phyloP scores from a whole-genome alignment of 2,888 invertebrate species.

The Conistra vaccinii region DNA sequence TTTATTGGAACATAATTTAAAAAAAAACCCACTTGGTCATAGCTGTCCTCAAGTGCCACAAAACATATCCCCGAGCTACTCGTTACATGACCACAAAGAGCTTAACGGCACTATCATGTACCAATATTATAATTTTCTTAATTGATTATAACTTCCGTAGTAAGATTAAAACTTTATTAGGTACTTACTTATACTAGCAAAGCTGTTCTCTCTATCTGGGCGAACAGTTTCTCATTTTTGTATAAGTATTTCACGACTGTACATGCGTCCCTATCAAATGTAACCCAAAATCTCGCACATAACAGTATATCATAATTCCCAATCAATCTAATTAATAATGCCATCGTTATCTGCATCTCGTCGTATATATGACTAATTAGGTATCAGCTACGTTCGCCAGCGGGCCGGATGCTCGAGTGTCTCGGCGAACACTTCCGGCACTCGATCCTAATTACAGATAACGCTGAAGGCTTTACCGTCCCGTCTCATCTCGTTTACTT shows the following conservation, averaged over 20 bases:
- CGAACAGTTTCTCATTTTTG: background rate
- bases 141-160: slow-evolving; percentile 30
- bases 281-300: background rate
- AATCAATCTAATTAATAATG: slow-evolving; percentile 57
- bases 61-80: slow-evolving; percentile 11
- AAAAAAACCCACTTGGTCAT: slow-evolving; percentile 9
- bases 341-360: slow-evolving; percentile 51
- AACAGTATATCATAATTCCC: slow-evolving; percentile 28
- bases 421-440: slow-evolving; percentile 80
- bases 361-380: slow-evolving; percentile 65
- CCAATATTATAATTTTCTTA: slow-evolving; percentile 9
- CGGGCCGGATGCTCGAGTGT: slow-evolving; percentile 75
- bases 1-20: slow-evolving; percentile 15
- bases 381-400: slow-evolving; percentile 50
- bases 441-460: slow-evolving; percentile 89
- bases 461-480: slow-evolving; percentile 74
- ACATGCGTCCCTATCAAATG: no score
- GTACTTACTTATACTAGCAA: no score
- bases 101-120: slow-evolving; percentile 9
- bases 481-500: slow-evolving; percentile 81
- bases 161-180: background rate
- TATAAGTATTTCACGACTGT: no score
- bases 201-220: background rate
- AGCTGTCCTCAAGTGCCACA: slow-evolving; percentile 15
- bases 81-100: slow-evolving; percentile 10